Base-by-base conservation (phyloP, 2,113 vertebrate species). In the Oophaga pumilio region DNA sequence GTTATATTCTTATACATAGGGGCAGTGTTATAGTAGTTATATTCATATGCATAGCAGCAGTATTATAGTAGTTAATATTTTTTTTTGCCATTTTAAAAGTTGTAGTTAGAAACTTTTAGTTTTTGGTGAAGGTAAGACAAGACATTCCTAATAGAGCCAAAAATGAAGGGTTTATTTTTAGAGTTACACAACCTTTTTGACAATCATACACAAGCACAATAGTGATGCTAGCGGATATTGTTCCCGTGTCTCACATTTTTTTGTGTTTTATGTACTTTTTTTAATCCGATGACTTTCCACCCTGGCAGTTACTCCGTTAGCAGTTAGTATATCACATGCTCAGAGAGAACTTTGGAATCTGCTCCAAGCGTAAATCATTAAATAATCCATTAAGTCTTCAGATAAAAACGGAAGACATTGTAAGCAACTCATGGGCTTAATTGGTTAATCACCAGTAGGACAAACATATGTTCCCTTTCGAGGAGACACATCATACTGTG, bases 391-490 rank as follows among this genome's bases (percentile, higher is more conserved):
- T 84, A 74, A 73, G 64, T 68, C 73, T 85, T n/a, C 57, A 62
- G 57, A 64, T 62, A 77, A 77, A 64, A 76, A 76, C 66, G 24
- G 56, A 76, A 85, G 8, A 43, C 56, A 52, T 62, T 66, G 73
- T 5, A 8, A 26, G 84, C 43, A 85, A 64, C 73, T 85, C 57
- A 76, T 64, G 71, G 43, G 66, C 85, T 43, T 68, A 87, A 87
- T 69, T 66, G 60, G 85, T 80, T 87, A 87, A 81, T 81, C 62
- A 73, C 64, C 85, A 87, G 85, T 56, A 81, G 26, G 64, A 71
- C 43, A 73, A 82, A 74, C 77, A 81, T 87, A 87, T 87, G 85
- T 87, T 87, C 66, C 66, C 18, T 59, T 73, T 74, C 8, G 49
- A 81, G 77, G 77, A 81, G 53, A 59, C 77, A 81, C 18, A 71